Percentiles rank a stretch among this genome's conserved stretches.
phyloP scores from a whole-genome alignment of 2,888 invertebrate species.

The Escarpia spicata region DNA sequence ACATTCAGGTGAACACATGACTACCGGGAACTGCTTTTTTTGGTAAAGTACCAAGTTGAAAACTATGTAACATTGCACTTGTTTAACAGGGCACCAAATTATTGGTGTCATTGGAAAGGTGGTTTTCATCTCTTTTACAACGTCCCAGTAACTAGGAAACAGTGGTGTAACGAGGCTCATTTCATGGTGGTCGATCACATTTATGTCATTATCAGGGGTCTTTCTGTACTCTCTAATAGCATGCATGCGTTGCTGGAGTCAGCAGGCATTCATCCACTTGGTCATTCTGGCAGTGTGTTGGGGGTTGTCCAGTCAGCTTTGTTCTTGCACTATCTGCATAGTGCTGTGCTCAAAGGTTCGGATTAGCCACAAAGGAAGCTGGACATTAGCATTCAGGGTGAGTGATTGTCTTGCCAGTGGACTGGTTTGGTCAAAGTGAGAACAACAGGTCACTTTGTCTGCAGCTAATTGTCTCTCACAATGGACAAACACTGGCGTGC shows the following conservation, averaged over 20 bases:
- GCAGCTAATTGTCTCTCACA: background rate
- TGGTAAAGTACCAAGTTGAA: too few relatives aligned
- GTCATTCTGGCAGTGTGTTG: background rate
- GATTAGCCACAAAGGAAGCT: background rate
- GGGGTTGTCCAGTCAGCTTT: background rate
- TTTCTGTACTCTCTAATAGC: background rate
- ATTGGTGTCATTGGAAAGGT: too few relatives aligned
- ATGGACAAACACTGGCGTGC: background rate
- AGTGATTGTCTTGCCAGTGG: background rate
- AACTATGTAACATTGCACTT: too few relatives aligned
- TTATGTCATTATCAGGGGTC: background rate
- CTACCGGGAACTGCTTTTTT: too few relatives aligned
- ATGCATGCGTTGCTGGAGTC: background rate
- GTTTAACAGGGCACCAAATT: too few relatives aligned
- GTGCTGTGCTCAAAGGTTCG: background rate
- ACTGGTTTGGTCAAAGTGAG: background rate
- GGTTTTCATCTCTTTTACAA: too few relatives aligned
- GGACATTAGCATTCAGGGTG: conserved; percentile 5
- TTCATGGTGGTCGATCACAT: background rate
- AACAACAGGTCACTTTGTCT: conserved; percentile 16
- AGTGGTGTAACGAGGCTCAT: too few relatives aligned
- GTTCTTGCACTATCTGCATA: background rate
- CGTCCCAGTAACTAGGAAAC: too few relatives aligned
- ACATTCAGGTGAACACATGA: too few relatives aligned
- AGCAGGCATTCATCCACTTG: background rate